Evolutionary conservation across 1,140 invertebrate genomes (phyloP), one percentile per base, ranked within the genome.

Genomic region (Drosophila pectinifera): DNA sequence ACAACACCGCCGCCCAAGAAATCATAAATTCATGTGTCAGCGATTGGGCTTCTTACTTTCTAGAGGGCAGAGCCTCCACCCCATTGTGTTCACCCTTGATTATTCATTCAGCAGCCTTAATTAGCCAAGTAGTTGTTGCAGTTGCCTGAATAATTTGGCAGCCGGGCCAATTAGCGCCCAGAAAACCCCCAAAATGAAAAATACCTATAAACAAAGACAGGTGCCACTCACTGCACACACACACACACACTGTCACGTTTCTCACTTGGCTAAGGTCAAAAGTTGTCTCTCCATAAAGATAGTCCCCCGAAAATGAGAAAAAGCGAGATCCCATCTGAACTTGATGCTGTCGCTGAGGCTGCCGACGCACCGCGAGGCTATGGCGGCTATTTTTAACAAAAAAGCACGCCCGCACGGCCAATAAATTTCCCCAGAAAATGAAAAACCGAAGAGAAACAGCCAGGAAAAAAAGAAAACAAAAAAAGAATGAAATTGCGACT

Each of bases 221-320:
- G 69, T 73, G 54, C 42, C 8, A 34, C 18, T 22, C 34, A 59
- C 54, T 45, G n/a, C n/a, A n/a, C 16, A n/a, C 46, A 49, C n/a
- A 48, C 10, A 41, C 28, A 24, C 22, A 73, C 24, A 49, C 62
- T 73, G 83, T 82, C 83, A 83, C 83, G 76, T 88, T 88, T 76
- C 73, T 73, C 67, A 62, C 84, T 89, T 89, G 84, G 80, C 84
- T 88, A 88, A 88, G 84, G 84, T 88, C 84, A 88, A 88, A 88
- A 88, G 79, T 77, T 88, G 62, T 62, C 46, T 45, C 49, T 49
- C 59, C 46, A 77, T 20, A 48, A 31, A 59, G 42, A 58, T 28
- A 39, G 45, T 64, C 45, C 45, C 45, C 58, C 42, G 4, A 28
- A 28, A 63, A 26, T 18, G 39, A 56, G 8, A 56, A 43, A 34